Evolutionary conservation across 2,113 vertebrate species (phyloP), one percentile per base, ranked within the genome.

Genomic region (Cepphus grylle): DNA sequence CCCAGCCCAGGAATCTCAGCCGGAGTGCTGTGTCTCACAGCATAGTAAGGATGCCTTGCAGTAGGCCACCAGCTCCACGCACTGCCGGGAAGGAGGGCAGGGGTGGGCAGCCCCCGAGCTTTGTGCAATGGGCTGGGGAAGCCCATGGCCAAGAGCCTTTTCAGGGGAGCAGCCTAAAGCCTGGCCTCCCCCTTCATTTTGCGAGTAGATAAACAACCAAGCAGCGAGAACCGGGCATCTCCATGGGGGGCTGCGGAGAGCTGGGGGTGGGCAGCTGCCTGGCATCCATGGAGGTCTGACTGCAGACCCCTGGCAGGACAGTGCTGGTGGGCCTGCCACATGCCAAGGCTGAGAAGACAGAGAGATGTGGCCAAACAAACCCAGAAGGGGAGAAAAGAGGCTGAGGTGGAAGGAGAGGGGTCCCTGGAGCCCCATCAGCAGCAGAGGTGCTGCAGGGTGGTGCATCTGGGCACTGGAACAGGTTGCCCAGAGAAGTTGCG

Each of bases 1-100:
- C 19, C 29, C 79, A 40, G 61, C 69, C 62, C 45, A 45, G 42
- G 58, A 36, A 42, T 36, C 69, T 62, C 22, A 61, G 66, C 63
- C 1, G 0, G 3, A 12, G 15, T 52, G 29, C 63, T 58, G 59
- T 29, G 8, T 19, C 50, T 82, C 76, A 32, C 42, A 56, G 76
- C 72, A 43, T 0, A 0, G 58, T 3, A 43, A 36, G 74, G 49
- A 36, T 1, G 0, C 22, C 56, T 63, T 15, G 16, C 23, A 73
- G 67, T 32, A 53, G 26, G 53, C 53, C 76, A 73, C 30, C 43
- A 76, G 80, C 80, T 86, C 26, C 27, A 7, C 1, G 12, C 9
- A 6, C 55, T 56, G 58, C 53, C 6, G 2, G 32, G 62, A 32
- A 23, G n/a, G 40, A 69, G 40, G 22, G 21, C 29, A 9, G 49